A percentile compares a stretch with the other conserved stretches of the same genome.
phyloP scores from a whole-genome alignment of 30 jellyfish, hydroid and myxozoan genomes.

The Clytia hemisphaerica region DNA sequence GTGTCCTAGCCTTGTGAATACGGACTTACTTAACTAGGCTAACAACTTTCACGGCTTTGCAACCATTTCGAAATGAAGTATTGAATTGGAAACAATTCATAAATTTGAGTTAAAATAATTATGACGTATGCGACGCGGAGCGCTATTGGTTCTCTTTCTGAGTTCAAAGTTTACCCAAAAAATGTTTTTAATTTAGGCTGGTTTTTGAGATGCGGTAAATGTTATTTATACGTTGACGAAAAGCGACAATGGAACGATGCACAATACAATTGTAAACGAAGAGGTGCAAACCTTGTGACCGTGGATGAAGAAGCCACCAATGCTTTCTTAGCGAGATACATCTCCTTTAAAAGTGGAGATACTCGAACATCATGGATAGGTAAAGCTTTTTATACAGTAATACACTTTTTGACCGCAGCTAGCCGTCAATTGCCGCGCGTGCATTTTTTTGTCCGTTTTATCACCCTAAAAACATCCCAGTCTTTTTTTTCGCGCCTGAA shows the following conservation, averaged over 20 bases:
- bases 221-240: constrained; percentile 59
- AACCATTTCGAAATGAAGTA: no score
- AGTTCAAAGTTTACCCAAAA: background rate
- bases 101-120: no score
- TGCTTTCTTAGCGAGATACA: constrained; percentile 49
- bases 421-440: no score
- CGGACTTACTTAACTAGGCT: no score
- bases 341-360: constrained; percentile 19
- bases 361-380: constrained; percentile 72
- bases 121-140: no score
- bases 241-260: constrained; percentile 78
- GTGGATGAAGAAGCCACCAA: constrained; percentile 32
- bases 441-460: no score
- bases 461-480: no score
- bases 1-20: no score
- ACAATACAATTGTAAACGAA: constrained; percentile 41
- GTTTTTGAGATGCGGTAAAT: constrained; percentile 73
- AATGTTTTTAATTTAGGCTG: constrained; percentile 46
- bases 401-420: background rate
- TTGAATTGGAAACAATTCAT: no score
- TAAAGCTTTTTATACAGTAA: constrained; percentile 3
- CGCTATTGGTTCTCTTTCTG: no score
- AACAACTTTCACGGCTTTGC: no score
- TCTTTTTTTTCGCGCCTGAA: background rate
- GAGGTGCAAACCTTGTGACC: constrained; percentile 86